Base-by-base conservation (phyloP, 2,888 invertebrate genomes). In the Cataglyphis altisquamis region DNA sequence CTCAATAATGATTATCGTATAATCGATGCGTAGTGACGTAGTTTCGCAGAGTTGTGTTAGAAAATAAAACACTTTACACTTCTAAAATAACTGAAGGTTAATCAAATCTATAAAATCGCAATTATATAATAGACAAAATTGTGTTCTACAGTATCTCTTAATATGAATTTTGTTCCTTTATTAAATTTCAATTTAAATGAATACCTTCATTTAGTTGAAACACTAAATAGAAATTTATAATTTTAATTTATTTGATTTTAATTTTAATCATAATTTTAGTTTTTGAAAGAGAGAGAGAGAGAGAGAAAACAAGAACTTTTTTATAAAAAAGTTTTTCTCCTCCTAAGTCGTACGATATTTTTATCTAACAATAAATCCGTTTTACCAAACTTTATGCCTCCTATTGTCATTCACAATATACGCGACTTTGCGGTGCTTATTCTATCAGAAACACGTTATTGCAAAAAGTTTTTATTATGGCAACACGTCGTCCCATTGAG, bases 401-500 rank as follows among this genome's bases (percentile, higher is more conserved):
- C n/a, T 66, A 25, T 55, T 39, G 52, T 0, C 67, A 55, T 29
- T 77, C 55, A 55, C 15, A 21, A n/a, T 77, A 25, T 10, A n/a
- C 55, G 67, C 4, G 18, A 6, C 74, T 74, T 32, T 45, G 52
- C 8, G 55, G 15, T 55, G 18, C 39, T 39, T 75, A 64, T 39
- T 48, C 39, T 52, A 66, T 75, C 39, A 25, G 39, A 55, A 75
- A 55, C 52, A n/a, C 48, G 57, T 32, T 55, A 39, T 60, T 67
- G 55, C n/a, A 67, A 77, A 75, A 77, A 77, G 67, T 77, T 77
- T 77, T 67, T 67, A 77, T 77, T 55, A 55, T 39, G 39, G 55
- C 55, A 67, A 67, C 67, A 55, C 52, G 18, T 73, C 57, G 25
- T 80, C 66, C 66, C 82, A 72, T 77, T 86, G 73, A 82, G 39